Evolutionary conservation across 2,888 invertebrate species (phyloP).

Genomic region (Amphipoea oculea): DNA sequence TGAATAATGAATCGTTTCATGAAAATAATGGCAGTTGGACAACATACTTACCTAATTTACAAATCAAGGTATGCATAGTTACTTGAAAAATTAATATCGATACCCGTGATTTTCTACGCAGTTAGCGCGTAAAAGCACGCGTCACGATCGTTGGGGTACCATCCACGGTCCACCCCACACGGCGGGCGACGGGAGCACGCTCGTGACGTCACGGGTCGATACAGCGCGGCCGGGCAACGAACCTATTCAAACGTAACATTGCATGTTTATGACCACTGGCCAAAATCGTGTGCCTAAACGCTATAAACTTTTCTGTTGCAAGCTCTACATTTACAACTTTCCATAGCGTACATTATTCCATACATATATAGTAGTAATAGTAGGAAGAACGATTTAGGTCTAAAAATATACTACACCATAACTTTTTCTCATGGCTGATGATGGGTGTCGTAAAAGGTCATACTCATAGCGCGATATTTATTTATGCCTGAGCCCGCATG

Average conservation of each 20-base stretch:
- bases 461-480: neutral
- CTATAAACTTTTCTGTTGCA: conserved; percentile 32
- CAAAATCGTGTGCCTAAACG: conserved; percentile 56
- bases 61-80: conserved; percentile 1
- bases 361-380: neutral
- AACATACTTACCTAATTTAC: neutral
- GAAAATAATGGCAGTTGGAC: neutral
- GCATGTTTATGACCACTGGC: conserved; percentile 58
- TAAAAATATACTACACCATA: conserved; percentile 4
- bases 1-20: neutral
- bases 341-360: conserved; percentile 2
- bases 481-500: neutral
- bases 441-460: neutral
- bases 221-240: conserved; percentile 78
- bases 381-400: neutral
- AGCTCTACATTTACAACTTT: conserved; percentile 14
- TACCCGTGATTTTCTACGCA: conserved; percentile 29
- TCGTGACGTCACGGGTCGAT: conserved; percentile 80
- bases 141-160: conserved; percentile 45
- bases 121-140: conserved; percentile 36
- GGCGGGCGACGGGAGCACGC: conserved; percentile 50
- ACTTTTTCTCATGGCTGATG: neutral
- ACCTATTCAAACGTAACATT: conserved; percentile 73
- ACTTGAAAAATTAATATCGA: neutral
- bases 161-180: conserved; percentile 43